Evolutionary conservation across 2,797 vertebrate species (phyloP).

Genomic region (Pseudocheirus occidentalis): DNA sequence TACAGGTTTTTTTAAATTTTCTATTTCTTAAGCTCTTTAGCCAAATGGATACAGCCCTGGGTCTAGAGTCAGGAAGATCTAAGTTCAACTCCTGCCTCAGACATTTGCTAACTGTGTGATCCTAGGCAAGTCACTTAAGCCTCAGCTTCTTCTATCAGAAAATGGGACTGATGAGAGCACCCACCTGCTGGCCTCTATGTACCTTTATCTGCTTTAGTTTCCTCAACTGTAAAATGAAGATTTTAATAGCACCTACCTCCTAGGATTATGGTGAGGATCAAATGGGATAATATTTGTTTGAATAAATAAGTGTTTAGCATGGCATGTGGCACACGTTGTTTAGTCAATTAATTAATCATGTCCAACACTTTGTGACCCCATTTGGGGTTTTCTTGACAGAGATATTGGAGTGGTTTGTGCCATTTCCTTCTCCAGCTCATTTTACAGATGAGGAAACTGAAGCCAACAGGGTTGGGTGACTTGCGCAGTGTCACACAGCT

Average conservation of each 20-base stretch:
- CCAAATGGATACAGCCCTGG: neutral
- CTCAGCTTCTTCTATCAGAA: neutral
- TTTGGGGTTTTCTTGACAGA: neutral
- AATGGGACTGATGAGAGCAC: neutral
- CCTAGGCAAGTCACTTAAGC: neutral
- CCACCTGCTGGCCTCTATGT: neutral
- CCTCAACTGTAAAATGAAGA: neutral
- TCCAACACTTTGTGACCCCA: neutral
- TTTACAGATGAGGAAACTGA: neutral
- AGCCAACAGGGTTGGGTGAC: neutral
- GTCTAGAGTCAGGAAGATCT: neutral
- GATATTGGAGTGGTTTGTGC: neutral
- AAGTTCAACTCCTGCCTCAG: neutral
- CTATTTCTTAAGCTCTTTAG: neutral
- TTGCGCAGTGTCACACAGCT: neutral
- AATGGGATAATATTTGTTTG: neutral
- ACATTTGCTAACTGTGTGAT: neutral
- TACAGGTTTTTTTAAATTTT: neutral
- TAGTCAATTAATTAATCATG: neutral
- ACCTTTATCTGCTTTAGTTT: neutral
- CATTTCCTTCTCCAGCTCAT: neutral
- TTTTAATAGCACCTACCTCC: neutral
- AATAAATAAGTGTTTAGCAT: neutral
- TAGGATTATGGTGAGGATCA: neutral
- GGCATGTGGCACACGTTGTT: neutral